Evolutionary conservation across 2,797 vertebrate genomes (phyloP).

Genomic region (Gastrophryne carolinensis): DNA sequence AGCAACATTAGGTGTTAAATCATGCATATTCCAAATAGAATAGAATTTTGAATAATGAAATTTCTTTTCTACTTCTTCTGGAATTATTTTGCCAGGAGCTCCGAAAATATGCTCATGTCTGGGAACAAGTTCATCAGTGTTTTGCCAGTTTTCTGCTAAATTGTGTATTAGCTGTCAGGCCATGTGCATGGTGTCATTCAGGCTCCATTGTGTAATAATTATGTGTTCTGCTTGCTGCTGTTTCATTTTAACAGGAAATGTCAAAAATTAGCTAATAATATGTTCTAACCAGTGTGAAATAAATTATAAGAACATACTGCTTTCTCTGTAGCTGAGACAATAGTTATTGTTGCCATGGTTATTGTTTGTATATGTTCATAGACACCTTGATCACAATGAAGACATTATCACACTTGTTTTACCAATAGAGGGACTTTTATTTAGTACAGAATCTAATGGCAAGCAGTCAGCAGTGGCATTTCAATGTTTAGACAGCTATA

Average conservation of each 20-base stretch:
- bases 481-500: background rate
- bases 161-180: background rate
- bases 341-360: background rate
- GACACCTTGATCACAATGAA: background rate
- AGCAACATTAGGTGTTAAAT: slow-evolving; percentile 14
- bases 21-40: background rate
- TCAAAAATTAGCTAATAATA: background rate
- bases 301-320: background rate
- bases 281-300: background rate
- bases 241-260: background rate
- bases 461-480: background rate
- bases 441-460: background rate
- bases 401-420: background rate
- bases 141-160: background rate
- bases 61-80: background rate
- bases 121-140: background rate
- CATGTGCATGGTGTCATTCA: background rate
- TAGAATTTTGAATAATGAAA: background rate
- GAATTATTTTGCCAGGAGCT: background rate
- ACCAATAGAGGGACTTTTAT: background rate
- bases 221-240: background rate
- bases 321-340: background rate
- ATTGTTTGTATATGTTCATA: background rate
- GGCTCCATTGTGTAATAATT: background rate
- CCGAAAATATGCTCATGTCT: background rate